Evolutionary conservation across 2,113 vertebrate genomes (phyloP), one percentile per base, ranked within the genome.

Genomic region (Silurus asotus): DNA sequence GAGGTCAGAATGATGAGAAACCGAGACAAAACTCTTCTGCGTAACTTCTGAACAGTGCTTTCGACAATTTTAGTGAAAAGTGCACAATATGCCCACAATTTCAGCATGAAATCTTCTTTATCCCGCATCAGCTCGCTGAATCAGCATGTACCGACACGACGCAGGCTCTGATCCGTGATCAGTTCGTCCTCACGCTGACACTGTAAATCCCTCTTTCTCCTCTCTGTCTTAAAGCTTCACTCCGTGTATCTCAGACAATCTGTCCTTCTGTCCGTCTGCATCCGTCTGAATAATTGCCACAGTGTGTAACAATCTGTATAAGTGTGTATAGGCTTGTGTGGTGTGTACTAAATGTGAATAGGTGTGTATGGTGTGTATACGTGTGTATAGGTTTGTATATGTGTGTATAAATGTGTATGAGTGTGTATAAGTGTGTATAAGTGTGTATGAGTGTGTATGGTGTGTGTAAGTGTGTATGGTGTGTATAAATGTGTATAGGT

Each of bases 271-370:
- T 37, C 74, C 49, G 56, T 65, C 76, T 37, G 37, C 15, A 67
- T 74, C 67, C 67, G 59, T 85, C 25, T 53, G 88, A 67, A 11
- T 86, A 82, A 82, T 82, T 69, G n/a, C n/a, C 48, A 67, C 14
- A 3, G 19, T 64, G 9, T 80, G 84, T 49, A 65, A 25, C 9
- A 0, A 20, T 37, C 56, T 17, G 76, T 69, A 62, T 20, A 23
- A 8, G 51, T 64, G 62, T 64, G 61, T 64, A 9, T 62, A 61
- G 61, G 8, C 19, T 19, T 62, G 59, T 7, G 4, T 61, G 37
- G 37, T 37, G 37, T 19, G 59, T 5, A 8, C 0, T 20, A 20
- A 19, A 19, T 61, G 59, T 61, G 17, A 17, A 61, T 25, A 25
- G 5, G 23, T 64, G 62, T 64, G 62, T 64, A n/a, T 64, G 9